These are phyloP conservation scores for Nothocercus nigrocapillus DNA, from an alignment of 2,113 vertebrate species.

Conservation along the genomic window DNA sequence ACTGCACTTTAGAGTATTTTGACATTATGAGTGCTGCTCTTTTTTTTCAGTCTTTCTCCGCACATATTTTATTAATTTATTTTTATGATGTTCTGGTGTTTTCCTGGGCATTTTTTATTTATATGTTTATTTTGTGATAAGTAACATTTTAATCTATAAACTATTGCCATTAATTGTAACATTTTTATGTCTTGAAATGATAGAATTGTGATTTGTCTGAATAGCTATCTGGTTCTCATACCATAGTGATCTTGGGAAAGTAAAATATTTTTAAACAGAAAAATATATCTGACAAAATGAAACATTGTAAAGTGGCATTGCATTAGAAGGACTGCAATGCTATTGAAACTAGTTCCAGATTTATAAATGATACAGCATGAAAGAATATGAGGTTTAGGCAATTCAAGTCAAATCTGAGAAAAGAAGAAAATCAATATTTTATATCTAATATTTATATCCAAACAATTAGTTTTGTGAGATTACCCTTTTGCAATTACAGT, in stretches of 20 bases:
- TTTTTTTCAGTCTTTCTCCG: background rate
- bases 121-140: background rate
- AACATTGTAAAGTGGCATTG: background rate
- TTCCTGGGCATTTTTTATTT: background rate
- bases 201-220: background rate
- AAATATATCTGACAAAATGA: background rate
- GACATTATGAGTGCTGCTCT: background rate
- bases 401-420: background rate
- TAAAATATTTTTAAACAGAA: background rate
- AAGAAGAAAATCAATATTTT: background rate
- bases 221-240: background rate
- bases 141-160: background rate
- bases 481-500: background rate
- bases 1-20: background rate
- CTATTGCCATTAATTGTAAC: background rate
- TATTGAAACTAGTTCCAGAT: background rate
- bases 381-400: background rate
- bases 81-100: background rate
- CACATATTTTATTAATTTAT: background rate
- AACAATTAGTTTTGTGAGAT: background rate
- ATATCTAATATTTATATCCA: too few species aligned
- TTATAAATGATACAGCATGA: background rate
- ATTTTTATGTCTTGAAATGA: background rate
- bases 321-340: background rate
- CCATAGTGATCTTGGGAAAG: background rate